Evolutionary conservation across 30 jellyfish, hydroid and myxozoan genomes (phyloP).

Genomic region (Cassiopea xamachana): DNA sequence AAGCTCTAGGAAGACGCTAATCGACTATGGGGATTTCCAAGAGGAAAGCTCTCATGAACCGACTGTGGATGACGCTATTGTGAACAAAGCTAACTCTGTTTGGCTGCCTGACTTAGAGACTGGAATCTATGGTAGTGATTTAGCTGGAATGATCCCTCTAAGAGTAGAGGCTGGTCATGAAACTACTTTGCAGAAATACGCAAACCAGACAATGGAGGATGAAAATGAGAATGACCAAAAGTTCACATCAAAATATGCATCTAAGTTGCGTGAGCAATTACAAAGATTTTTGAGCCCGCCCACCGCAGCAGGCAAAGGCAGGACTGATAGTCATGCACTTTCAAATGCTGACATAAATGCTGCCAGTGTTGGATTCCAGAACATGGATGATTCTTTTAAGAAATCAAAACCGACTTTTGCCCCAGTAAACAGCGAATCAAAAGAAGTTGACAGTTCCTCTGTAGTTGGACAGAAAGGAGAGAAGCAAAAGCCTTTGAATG

Average conservation of each 20-base stretch:
- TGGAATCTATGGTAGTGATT: constrained; percentile 60
- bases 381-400: constrained; percentile 55
- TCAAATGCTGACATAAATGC: constrained; percentile 39
- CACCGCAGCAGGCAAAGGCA: constrained; percentile 1
- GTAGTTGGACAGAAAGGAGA: neutral
- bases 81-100: constrained; percentile 20
- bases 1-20: constrained; percentile 3
- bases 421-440: neutral
- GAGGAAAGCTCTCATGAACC: neutral
- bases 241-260: constrained; percentile 41
- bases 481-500: neutral
- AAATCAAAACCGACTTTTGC: constrained; percentile 59
- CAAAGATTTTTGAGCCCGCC: neutral
- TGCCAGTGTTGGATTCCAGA: constrained; percentile 46
- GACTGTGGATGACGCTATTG: constrained; percentile 10
- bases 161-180: constrained; percentile 43
- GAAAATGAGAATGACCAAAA: constrained; percentile 2
- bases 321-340: neutral
- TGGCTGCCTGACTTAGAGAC: constrained; percentile 69
- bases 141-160: constrained; percentile 55
- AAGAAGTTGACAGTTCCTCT: neutral
- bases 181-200: constrained; percentile 36
- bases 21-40: constrained; percentile 9
- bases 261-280: constrained; percentile 43
- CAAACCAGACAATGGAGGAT: constrained; percentile 44